Percentiles rank a stretch among this genome's conserved stretches.
phyloP scores from a whole-genome alignment of 2,113 vertebrate genomes.

The Cyprinodon variegatus region DNA sequence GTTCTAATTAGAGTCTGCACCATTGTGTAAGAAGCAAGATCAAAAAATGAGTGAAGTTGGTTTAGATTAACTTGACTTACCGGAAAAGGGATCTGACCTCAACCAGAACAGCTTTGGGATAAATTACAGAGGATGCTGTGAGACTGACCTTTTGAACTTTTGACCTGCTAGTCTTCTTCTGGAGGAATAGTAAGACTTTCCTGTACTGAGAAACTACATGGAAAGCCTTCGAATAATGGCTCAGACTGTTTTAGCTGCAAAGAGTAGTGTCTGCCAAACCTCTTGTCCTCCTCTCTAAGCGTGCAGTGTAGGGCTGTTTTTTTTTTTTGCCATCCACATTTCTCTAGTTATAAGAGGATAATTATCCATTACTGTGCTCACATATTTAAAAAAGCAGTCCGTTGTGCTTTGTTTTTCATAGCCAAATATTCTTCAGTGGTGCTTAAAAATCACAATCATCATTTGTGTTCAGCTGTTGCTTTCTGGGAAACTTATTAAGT shows the following conservation, averaged over 20 bases:
- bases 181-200: no score
- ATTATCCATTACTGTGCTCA: not conserved
- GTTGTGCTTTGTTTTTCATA: slow-evolving; percentile 24
- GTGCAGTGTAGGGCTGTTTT: not conserved
- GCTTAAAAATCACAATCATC: slow-evolving; percentile 36
- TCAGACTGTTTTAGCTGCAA: no score
- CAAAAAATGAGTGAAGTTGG: not conserved
- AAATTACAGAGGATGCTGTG: no score
- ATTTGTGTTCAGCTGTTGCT: slow-evolving; percentile 2
- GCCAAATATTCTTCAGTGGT: not conserved
- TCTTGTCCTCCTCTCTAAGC: not conserved
- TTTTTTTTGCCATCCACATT: not conserved
- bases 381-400: not conserved
- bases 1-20: not conserved
- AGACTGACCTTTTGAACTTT: no score
- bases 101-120: no score
- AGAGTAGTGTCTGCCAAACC: not conserved
- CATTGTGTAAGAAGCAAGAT: not conserved
- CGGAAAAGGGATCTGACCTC: no score
- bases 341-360: slow-evolving; percentile 20
- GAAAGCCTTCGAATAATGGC: no score
- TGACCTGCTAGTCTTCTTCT: no score
- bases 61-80: not conserved
- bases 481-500: slow-evolving; percentile 26
- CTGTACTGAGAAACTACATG: no score